Evolutionary conservation across 2,888 invertebrate species (phyloP).

Genomic region (Amaurobius ferox): DNA sequence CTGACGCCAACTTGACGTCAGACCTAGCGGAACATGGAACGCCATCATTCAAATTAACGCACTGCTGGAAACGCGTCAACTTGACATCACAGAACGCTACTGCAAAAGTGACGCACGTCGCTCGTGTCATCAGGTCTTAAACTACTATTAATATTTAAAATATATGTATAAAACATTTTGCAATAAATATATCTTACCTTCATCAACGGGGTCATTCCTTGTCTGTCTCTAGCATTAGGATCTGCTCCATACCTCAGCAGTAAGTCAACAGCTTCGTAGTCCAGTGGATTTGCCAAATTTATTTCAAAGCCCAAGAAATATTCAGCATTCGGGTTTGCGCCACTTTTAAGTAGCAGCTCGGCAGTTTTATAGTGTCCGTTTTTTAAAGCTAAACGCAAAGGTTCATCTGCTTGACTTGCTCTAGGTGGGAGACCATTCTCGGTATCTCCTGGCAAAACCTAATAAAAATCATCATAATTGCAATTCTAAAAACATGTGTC

Average conservation of each 20-base stretch:
- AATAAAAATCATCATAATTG: no score
- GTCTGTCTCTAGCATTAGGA: conserved; percentile 90
- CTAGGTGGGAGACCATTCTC: conserved; percentile 73
- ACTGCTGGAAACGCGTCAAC: no score
- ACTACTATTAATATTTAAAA: no score
- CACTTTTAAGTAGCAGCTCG: conserved; percentile 85
- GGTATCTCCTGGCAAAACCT: conserved; percentile 72
- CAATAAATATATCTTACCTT: no score
- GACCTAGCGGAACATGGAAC: no score
- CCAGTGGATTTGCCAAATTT: conserved; percentile 86
- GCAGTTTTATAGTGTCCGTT: conserved; percentile 86
- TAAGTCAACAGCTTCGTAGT: conserved; percentile 88
- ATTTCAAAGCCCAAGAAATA: conserved; percentile 94
- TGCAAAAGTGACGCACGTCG: no score
- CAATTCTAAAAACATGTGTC: no score
- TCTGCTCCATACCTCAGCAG: conserved; percentile 90
- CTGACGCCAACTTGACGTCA: no score
- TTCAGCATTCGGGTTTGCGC: conserved; percentile 91
- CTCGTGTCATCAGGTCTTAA: no score
- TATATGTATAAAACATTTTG: no score
- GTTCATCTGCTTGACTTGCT: conserved; percentile 83
- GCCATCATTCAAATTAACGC: no score
- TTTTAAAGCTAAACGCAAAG: conserved; percentile 89
- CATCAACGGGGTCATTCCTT: conserved; percentile 95
- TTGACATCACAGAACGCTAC: no score